phyloP scores from a whole-genome alignment of 2,113 vertebrate species.

The Periophthalmus modestus region DNA sequence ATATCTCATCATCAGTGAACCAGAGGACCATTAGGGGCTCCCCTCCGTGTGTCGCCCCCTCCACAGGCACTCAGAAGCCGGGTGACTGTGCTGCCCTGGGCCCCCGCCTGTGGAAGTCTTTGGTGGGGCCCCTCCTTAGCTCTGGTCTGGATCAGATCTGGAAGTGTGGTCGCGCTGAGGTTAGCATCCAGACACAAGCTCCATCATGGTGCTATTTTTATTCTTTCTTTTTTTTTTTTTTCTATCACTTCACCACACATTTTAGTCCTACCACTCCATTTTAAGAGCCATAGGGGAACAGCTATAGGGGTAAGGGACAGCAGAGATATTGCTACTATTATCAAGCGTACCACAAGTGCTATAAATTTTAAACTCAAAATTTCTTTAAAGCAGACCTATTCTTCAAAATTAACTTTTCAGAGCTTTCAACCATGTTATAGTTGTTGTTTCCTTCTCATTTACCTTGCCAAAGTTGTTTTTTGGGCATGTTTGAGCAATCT shows the following conservation, averaged over 20 bases:
- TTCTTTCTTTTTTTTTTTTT: slow-evolving; percentile 55
- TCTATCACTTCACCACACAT: slow-evolving; percentile 38
- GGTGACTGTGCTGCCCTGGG: neutral
- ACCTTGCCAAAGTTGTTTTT: too few species aligned
- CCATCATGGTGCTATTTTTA: slow-evolving; percentile 79
- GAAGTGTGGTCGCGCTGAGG: slow-evolving; percentile 81
- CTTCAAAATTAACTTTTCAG: neutral
- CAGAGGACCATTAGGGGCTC: neutral
- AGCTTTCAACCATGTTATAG: too few species aligned
- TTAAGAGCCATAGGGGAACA: neutral
- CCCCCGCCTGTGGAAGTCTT: slow-evolving; percentile 64
- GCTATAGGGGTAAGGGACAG: neutral
- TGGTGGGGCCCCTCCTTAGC: slow-evolving; percentile 74
- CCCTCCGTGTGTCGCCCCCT: neutral
- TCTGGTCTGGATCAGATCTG: slow-evolving; percentile 67
- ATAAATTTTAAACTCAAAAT: neutral
- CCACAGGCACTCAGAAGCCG: neutral
- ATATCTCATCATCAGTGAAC: slow-evolving; percentile 4
- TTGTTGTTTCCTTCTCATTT: too few species aligned
- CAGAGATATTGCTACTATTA: neutral
- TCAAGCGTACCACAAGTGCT: neutral
- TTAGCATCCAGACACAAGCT: slow-evolving; percentile 79
- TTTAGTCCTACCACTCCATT: slow-evolving; percentile 26
- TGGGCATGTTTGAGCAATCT: too few species aligned
- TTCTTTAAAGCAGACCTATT: neutral